phyloP scores from a whole-genome alignment of 1,140 invertebrate genomes.

The Microplitis mediator region DNA sequence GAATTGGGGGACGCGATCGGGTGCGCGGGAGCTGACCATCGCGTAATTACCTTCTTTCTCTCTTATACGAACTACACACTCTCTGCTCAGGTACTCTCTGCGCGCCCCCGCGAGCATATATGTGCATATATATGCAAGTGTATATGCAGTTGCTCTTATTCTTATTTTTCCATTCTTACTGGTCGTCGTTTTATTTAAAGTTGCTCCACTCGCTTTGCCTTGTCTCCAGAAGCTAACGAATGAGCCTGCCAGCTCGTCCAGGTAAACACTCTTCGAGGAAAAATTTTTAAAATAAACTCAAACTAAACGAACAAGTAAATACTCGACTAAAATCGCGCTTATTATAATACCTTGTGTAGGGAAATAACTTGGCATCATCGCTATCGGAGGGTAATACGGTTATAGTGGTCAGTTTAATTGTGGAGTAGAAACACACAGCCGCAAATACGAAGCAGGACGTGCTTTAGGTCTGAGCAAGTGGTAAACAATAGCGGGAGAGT shows the following conservation, averaged over 20 bases:
- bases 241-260: background rate
- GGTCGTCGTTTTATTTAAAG: background rate
- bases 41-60: conserved; percentile 38
- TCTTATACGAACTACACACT: conserved; percentile 20
- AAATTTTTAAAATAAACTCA: background rate
- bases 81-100: conserved; percentile 34
- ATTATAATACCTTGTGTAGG: too few species aligned
- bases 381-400: too few species aligned
- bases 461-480: too few species aligned
- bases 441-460: too few species aligned
- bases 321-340: too few species aligned
- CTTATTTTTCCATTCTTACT: conserved; percentile 8
- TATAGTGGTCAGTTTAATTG: too few species aligned
- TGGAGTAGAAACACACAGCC: background rate
- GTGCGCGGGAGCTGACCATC: conserved; percentile 51
- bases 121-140: background rate
- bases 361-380: too few species aligned
- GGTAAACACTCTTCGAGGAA: background rate
- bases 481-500: background rate
- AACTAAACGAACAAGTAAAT: too few species aligned
- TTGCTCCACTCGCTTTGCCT: background rate
- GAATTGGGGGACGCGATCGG: conserved; percentile 59
- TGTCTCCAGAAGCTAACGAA: conserved; percentile 6
- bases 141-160: conserved; percentile 14
- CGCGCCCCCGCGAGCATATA: background rate